Evolutionary conservation across 2,113 vertebrate genomes (phyloP).

Genomic region (Chauna torquata): DNA sequence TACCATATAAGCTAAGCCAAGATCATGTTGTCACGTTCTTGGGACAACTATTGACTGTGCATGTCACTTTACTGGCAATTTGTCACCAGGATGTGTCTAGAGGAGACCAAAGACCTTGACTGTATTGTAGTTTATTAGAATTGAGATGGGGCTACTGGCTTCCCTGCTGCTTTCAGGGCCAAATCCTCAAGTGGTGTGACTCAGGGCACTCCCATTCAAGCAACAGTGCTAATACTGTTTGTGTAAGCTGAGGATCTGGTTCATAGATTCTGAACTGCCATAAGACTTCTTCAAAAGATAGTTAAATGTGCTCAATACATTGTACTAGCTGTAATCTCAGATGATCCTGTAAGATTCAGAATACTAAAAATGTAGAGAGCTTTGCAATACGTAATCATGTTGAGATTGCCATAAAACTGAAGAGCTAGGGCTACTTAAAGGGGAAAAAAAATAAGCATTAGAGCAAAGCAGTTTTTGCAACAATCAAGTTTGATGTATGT

Average conservation of each 20-base stretch:
- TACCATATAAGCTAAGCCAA: not conserved
- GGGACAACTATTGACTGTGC: not conserved
- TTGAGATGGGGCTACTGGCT: not conserved
- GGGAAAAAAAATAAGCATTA: conserved; percentile 47
- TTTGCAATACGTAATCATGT: not conserved
- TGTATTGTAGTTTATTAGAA: not conserved
- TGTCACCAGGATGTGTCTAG: not conserved
- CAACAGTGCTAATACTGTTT: not conserved
- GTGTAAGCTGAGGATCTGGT: not conserved
- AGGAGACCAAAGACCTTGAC: not conserved
- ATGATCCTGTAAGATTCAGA: not conserved
- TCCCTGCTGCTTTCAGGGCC: not conserved
- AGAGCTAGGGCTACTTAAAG: conserved; percentile 16
- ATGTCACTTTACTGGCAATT: not conserved
- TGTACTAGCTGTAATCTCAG: not conserved
- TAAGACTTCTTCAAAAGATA: not conserved
- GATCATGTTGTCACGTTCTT: not conserved
- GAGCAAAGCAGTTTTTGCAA: conserved; percentile 24
- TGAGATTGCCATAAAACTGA: conserved; percentile 15
- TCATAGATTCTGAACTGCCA: not conserved
- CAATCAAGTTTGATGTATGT: conserved; percentile 12
- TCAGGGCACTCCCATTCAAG: not conserved
- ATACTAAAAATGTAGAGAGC: not conserved
- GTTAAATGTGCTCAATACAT: not conserved
- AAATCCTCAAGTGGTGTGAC: not conserved